A percentile compares a stretch with the other conserved stretches of the same genome.
Evolutionary conservation across 2,113 vertebrate species (phyloP).

Genomic region (Hippocampus guttulatus): DNA sequence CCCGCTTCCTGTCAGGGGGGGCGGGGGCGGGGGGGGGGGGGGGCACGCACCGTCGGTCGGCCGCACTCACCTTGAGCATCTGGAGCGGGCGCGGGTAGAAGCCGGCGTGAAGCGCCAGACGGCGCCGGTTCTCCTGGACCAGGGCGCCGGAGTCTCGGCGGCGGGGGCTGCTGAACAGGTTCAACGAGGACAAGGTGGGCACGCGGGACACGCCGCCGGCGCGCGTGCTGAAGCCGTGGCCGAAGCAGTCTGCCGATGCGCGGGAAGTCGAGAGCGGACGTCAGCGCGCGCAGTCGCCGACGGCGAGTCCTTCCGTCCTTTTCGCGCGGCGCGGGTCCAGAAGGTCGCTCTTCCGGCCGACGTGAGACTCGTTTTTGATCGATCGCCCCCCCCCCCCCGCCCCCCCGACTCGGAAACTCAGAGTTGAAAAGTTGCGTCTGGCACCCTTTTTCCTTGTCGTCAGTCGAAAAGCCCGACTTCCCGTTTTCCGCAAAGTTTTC

Average conservation of each 20-base stretch:
- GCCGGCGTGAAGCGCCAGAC: constrained; percentile 78
- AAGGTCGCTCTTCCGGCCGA: too few relatives aligned
- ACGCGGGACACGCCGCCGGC: constrained; percentile 84
- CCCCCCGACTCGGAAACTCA: too few relatives aligned
- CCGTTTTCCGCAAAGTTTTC: too few relatives aligned
- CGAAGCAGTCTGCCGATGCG: constrained; percentile 66
- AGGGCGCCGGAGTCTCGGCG: constrained; percentile 78
- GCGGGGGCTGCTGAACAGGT: constrained; percentile 86
- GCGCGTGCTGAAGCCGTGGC: constrained; percentile 91
- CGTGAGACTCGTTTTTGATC: too few relatives aligned
- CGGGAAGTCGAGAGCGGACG: not conserved
- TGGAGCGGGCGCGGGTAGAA: constrained; percentile 77
- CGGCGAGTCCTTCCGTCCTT: too few relatives aligned
- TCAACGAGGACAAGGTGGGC: constrained; percentile 82
- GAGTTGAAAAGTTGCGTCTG: too few relatives aligned
- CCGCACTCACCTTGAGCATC: constrained; percentile 76
- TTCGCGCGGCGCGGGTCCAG: too few relatives aligned
- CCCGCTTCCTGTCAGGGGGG: not conserved
- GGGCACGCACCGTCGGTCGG: too few relatives aligned
- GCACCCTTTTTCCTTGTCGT: too few relatives aligned
- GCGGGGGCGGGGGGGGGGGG: too few relatives aligned
- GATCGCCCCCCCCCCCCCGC: too few relatives aligned
- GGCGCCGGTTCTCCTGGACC: constrained; percentile 83
- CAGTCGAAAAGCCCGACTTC: too few relatives aligned
- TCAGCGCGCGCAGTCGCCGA: not conserved